Evolutionary conservation across 2,888 invertebrate species (phyloP), one percentile per base, ranked within the genome.

Genomic region (Strigamia maritima): DNA sequence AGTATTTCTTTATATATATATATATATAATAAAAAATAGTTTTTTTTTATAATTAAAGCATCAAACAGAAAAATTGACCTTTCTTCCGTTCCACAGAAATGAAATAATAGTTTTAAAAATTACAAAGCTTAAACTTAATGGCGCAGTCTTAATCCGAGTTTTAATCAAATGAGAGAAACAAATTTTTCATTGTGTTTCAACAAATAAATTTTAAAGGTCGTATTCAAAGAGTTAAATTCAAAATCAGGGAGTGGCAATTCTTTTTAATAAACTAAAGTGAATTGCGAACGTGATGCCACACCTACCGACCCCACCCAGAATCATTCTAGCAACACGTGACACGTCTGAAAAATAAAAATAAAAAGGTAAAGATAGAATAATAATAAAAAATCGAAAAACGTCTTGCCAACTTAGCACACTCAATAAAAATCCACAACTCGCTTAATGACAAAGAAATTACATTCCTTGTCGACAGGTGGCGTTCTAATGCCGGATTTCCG

Each of bases 231-330:
- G 54, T 54, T 54, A 54, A 54, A 54, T 54, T 54, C 54, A 54
- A 54, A 54, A 54, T 54, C 54, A 54, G 54, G 54, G 54, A 54
- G 54, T 54, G 54, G 54, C 54, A 54, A 54, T 54, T 54, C 54
- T 54, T 54, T 54, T 54, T 54, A 54, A 54, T 54, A 54, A 54
- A 54, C 54, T 54, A 54, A 54, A 54, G 54, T 54, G 54, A 54
- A 54, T 54, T 54, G 54, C 54, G 54, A 54, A 6, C n/a, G 19
- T 19, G 54, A 54, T 19, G 54, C 54, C 54, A 54, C 54, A 54
- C 54, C 54, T 54, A 54, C 54, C n/a, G 54, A n/a, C 54, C 54
- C 54, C 54, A 54, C 54, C 54, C 54, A 54, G 54, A 19, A 19
- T 54, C 54, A n/a, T 54, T 54, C 54, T 22, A 54, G 19, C 54